Percentiles rank a stretch among this genome's conserved stretches.
Conservation (phyloP, 2,888 invertebrate genomes). For the Pyrrhia umbra region DNA sequence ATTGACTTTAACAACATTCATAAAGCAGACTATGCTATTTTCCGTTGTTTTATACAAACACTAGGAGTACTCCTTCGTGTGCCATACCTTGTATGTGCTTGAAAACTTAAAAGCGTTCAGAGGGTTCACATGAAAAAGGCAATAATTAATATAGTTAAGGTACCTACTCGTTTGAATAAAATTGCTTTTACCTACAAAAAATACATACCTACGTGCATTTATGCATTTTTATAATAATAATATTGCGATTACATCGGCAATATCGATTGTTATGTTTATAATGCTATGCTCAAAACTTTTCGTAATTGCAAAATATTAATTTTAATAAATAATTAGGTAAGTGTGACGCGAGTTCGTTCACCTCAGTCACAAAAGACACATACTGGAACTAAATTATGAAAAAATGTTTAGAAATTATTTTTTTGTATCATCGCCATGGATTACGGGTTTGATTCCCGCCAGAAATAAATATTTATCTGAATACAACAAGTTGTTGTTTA, state of each 20-base stretch:
- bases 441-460: not conserved
- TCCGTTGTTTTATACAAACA: no score
- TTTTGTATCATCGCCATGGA: no score
- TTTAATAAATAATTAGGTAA: conserved; percentile 77
- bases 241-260: conserved; percentile 40
- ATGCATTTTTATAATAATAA: not conserved
- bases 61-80: no score
- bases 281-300: conserved; percentile 29
- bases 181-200: not conserved
- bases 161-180: not conserved
- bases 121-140: no score
- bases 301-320: conserved; percentile 73
- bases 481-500: not conserved
- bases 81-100: no score
- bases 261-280: conserved; percentile 61
- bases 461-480: not conserved
- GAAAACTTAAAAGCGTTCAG: no score
- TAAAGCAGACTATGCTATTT: no score
- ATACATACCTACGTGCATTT: not conserved
- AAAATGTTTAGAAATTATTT: not conserved
- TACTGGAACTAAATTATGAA: not conserved
- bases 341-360: conserved; percentile 78
- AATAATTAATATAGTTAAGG: not conserved
- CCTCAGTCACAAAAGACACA: conserved; percentile 54
- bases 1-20: no score